Conservation (phyloP, 2,113 vertebrate species). For the Bos javanicus region DNA sequence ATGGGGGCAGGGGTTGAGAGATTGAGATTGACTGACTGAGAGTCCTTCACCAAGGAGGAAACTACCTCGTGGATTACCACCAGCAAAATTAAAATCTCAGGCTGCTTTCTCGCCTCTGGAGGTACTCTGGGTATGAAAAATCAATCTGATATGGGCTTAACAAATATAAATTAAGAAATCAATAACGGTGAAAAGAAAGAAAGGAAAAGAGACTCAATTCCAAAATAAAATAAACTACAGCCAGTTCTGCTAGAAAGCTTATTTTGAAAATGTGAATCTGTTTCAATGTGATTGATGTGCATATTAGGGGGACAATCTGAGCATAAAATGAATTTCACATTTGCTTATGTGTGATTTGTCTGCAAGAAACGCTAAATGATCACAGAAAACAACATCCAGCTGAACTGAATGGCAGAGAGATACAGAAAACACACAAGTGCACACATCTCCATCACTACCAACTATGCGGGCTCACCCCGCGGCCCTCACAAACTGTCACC, state of each 20-base stretch:
- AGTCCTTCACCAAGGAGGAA: not conserved
- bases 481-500: not conserved
- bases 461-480: not conserved
- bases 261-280: not conserved
- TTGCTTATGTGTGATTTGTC: slow-evolving; percentile 27
- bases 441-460: not conserved
- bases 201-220: slow-evolving; percentile 21
- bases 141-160: slow-evolving; percentile 37
- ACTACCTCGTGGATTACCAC: not conserved
- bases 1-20: not conserved
- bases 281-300: slow-evolving; percentile 10
- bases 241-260: not conserved
- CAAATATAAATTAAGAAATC: slow-evolving; percentile 59
- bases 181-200: slow-evolving; percentile 33
- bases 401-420: not conserved
- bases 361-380: not conserved
- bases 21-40: not conserved
- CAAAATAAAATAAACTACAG: not conserved
- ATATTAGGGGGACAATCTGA: not conserved
- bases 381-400: not conserved
- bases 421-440: not conserved
- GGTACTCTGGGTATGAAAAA: slow-evolving; percentile 8
- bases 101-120: not conserved
- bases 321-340: slow-evolving; percentile 20
- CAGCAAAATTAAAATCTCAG: not conserved